These are phyloP conservation scores for Caerostris extrusa DNA, from an alignment of 1,140 invertebrate genomes.

Conservation along the genomic window DNA sequence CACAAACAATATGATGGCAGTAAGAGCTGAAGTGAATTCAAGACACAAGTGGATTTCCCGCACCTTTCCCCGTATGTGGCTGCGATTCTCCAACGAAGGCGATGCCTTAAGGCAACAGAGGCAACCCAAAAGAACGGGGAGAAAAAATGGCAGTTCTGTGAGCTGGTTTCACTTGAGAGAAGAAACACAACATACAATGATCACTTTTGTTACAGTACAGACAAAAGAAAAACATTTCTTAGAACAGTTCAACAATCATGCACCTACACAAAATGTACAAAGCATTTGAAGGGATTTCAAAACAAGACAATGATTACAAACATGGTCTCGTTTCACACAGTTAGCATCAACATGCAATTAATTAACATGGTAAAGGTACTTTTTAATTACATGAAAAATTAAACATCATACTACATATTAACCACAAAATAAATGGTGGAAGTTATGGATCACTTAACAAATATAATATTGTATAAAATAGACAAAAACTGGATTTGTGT, in stretches of 20 bases:
- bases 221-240: neutral
- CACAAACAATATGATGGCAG: constrained; percentile 57
- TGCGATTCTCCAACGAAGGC: neutral
- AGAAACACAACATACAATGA: neutral
- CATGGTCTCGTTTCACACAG: neutral
- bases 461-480: no score
- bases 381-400: no score
- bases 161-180: neutral
- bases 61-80: neutral
- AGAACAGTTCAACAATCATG: neutral
- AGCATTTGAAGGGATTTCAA: neutral
- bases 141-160: constrained; percentile 48
- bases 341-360: no score
- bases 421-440: no score
- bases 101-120: constrained; percentile 39
- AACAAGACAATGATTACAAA: neutral
- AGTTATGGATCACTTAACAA: no score
- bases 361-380: no score
- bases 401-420: no score
- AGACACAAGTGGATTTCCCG: constrained; percentile 22
- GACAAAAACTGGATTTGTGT: no score
- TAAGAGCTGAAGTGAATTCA: constrained; percentile 23
- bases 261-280: neutral
- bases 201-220: neutral
- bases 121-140: neutral